These are phyloP conservation scores for Coranthus polyacanthus DNA, from an alignment of 2,797 vertebrate species.

Conservation along the genomic window DNA sequence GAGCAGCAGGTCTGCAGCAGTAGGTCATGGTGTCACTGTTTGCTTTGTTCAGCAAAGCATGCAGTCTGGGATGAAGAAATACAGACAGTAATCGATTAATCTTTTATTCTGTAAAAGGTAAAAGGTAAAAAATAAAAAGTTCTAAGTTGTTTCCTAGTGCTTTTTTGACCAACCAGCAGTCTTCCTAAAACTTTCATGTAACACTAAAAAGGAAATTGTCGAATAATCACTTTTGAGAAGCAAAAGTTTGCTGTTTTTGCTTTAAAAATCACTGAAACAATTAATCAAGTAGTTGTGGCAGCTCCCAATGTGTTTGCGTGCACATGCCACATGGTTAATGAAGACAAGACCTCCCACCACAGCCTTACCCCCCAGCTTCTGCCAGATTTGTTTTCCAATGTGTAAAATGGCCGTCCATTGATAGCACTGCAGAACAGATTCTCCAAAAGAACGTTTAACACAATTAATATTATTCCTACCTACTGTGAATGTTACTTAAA, in stretches of 20 bases:
- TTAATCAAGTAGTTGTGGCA: not conserved
- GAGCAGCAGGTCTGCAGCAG: conserved; percentile 54
- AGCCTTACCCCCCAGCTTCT: conserved; percentile 30
- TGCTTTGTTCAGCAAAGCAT: conserved; percentile 45
- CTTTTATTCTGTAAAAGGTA: too few species aligned
- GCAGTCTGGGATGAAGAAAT: conserved; percentile 33
- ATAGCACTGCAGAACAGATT: conserved; percentile 34
- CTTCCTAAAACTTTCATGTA: too few species aligned
- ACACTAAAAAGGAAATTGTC: too few species aligned
- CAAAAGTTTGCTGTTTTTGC: too few species aligned
- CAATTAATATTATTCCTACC: conserved; percentile 3
- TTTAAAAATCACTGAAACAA: not conserved
- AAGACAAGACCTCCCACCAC: conserved; percentile 41
- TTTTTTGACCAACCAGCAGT: too few species aligned
- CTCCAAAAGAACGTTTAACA: not conserved
- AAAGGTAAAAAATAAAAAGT: too few species aligned
- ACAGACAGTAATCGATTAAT: not conserved
- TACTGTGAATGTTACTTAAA: conserved; percentile 1
- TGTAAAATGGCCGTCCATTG: conserved; percentile 64
- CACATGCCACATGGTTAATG: conserved; percentile 28
- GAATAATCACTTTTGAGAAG: too few species aligned
- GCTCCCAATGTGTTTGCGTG: not conserved
- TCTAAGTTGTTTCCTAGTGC: too few species aligned
- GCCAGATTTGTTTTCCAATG: conserved; percentile 36
- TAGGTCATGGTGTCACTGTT: conserved; percentile 58